Conservation (phyloP, 2,113 vertebrate genomes). For the Datnioides undecimradiatus region DNA sequence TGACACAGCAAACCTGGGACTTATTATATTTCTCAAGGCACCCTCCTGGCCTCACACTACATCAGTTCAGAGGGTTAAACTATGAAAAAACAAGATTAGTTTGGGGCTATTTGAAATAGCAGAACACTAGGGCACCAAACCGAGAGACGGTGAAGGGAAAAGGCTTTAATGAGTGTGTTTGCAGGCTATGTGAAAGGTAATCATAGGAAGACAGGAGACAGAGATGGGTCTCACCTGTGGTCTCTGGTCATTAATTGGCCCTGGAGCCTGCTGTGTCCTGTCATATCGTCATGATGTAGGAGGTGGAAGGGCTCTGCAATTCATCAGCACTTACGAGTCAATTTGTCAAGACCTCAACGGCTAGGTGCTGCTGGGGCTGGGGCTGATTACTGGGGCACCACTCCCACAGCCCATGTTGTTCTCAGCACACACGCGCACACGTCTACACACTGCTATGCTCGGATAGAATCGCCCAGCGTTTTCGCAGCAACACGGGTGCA, state of each 20-base stretch:
- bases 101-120: not conserved
- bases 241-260: slow-evolving; percentile 78
- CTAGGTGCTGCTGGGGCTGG: slow-evolving; percentile 49
- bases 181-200: slow-evolving; percentile 33
- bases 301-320: slow-evolving; percentile 66
- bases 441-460: not conserved
- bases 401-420: slow-evolving; percentile 46
- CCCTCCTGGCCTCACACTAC: not conserved
- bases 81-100: not conserved
- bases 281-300: slow-evolving; percentile 69
- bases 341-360: slow-evolving; percentile 80
- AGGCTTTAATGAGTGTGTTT: slow-evolving; percentile 37
- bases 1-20: not conserved
- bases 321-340: slow-evolving; percentile 84
- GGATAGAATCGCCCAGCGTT: slow-evolving; percentile 14
- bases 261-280: slow-evolving; percentile 71
- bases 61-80: not conserved
- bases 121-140: not conserved
- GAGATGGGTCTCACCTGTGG: slow-evolving; percentile 78
- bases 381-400: slow-evolving; percentile 60
- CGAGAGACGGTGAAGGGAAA: not conserved
- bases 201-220: slow-evolving; percentile 40
- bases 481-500: slow-evolving; percentile 11
- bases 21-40: not conserved
- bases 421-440: slow-evolving; percentile 27